phyloP scores from a whole-genome alignment of 2,888 invertebrate species.

The Eurytoma adleriae region DNA sequence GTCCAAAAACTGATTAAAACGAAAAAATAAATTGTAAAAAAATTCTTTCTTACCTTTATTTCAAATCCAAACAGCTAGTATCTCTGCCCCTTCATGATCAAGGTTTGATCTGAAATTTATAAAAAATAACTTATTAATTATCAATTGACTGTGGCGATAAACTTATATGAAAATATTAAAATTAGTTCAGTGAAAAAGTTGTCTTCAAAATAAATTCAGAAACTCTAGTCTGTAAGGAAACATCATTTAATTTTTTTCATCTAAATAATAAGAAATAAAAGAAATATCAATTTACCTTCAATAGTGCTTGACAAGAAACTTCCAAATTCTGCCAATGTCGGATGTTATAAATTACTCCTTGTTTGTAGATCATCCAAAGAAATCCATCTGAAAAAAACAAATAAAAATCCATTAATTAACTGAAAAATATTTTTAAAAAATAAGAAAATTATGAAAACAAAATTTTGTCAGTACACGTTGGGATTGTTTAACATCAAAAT shows the following conservation, averaged over 20 bases:
- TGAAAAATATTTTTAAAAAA: neutral
- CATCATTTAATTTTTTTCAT: conserved; percentile 37
- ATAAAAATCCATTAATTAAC: neutral
- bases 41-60: neutral
- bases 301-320: no score
- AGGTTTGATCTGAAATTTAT: no score
- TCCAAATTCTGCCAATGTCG: no score
- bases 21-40: neutral
- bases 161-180: neutral
- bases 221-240: conserved; percentile 56
- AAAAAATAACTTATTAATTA: no score
- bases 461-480: conserved; percentile 60
- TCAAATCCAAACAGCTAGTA: no score
- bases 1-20: no score
- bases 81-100: no score
- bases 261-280: no score
- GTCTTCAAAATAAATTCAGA: conserved; percentile 56
- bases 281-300: no score
- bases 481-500: conserved; percentile 54
- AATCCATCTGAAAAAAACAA: neutral
- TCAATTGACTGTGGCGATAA: neutral
- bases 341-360: neutral
- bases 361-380: neutral
- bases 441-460: neutral
- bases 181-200: conserved; percentile 42